Base-by-base conservation (phyloP, 2,888 invertebrate species). In the Ophion ventricosus region DNA sequence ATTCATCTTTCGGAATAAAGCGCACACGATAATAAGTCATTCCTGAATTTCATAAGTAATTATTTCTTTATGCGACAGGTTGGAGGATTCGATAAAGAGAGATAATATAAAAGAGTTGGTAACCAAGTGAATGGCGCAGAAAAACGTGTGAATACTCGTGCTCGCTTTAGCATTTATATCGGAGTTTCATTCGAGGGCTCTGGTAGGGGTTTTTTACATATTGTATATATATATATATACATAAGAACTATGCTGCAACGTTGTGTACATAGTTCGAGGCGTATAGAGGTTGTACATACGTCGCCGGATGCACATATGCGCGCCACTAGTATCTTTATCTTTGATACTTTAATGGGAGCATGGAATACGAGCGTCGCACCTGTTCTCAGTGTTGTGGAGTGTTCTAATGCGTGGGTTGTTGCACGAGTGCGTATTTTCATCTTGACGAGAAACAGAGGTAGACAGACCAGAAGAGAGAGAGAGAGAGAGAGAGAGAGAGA, bases 331-430 rank as follows among this genome's bases (percentile, higher is more conserved):
- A 84, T 84, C 84, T 84, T 84, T 84, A 84, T 84, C 79, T 82
- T 79, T 82, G 84, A 82, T 84, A 79, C 84, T 84, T 82, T 84
- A 84, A 84, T 84, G 84, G 76, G 84, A 84, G 84, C 84, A 82
- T 70, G 82, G 84, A 84, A 84, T 84, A 84, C 84, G 84, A 84
- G 79, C 81, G 43, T 75, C 78, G 82, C 84, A 84, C 84, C 84
- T 84, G 84, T 84, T 84, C 72, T 76, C 81, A 82, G 82, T 84
- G 79, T 84, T 79, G 81, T 67, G 84, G 66, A 79, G 75, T 54
- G 59, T 81, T 72, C 78, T 75, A 70, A 81, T 75, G 82, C 84
- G 79, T 84, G 75, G 82, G 72, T 84, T 81, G 84, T 75, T 79
- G 75, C 79, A 72, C 72, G 82, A 72, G 75, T 76, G 81, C 82